phyloP scores from a whole-genome alignment of 2,888 invertebrate genomes.

The Ormyrus thymus region DNA sequence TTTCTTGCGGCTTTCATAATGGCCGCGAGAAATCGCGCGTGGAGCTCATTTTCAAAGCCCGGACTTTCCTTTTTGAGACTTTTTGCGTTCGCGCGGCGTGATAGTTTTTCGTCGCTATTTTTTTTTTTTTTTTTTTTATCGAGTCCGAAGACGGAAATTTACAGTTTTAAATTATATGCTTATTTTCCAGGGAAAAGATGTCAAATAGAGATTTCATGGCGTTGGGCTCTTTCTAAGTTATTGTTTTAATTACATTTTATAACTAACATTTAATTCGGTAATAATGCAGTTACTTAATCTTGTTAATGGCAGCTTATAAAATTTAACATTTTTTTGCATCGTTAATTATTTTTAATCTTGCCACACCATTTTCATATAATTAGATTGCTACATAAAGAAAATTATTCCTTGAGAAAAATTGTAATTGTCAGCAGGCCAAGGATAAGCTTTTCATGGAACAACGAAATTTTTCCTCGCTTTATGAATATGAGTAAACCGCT shows the following conservation, averaged over 20 bases:
- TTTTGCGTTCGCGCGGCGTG: no score
- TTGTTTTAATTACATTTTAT: no score
- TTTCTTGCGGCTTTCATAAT: conserved; percentile 9
- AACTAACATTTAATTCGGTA: no score
- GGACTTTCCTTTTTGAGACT: neutral
- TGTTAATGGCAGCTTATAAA: neutral
- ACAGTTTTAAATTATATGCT: no score
- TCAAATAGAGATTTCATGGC: no score
- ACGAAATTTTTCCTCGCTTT: conserved; percentile 3
- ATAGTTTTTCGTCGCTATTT: neutral
- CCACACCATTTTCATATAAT: conserved; percentile 22
- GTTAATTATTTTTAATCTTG: conserved; percentile 12
- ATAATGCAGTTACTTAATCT: no score
- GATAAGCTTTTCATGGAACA: conserved; percentile 12
- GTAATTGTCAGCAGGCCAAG: conserved; percentile 11
- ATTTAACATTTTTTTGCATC: conserved; percentile 5
- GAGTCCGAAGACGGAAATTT: no score
- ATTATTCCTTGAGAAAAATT: conserved; percentile 23
- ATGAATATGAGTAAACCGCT: neutral
- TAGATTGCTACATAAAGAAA: conserved; percentile 16
- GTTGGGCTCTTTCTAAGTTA: no score
- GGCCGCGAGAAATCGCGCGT: conserved; percentile 25
- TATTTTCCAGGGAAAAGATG: no score
- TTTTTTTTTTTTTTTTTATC: neutral
- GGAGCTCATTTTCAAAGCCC: neutral